Evolutionary conservation across 2,888 invertebrate genomes (phyloP), one percentile per base, ranked within the genome.

Genomic region (Artemia sp.): DNA sequence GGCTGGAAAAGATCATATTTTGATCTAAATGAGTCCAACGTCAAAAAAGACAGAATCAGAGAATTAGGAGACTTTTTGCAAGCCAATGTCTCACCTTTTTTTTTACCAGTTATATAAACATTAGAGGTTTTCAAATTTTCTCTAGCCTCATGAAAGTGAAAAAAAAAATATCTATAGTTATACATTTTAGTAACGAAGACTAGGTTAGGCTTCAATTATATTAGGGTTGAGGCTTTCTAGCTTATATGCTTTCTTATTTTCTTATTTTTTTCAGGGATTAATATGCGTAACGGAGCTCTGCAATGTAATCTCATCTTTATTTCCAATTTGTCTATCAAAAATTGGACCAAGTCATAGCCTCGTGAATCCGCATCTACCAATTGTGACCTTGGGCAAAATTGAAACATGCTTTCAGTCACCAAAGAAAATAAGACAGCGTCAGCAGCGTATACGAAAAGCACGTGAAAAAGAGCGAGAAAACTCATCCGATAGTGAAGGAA

Each of bases 261-360:
- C 10, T 8, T 10, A n/a, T 58, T 58, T 58, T 53, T 14, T 58
- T 58, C 64, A 58, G 64, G 64, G 64, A 19, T 24, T 58, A 9
- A 10, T 24, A 58, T 58, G 64, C 10, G 11, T 58, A n/a, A 58
- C 14, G 14, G 64, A 58, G 11, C 64, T 58, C 64, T 58, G 64
- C 64, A 58, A 58, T 24, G 64, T 58, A n/a, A 58, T 58, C 64
- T 19, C 64, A 8, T 58, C 64, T 9, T 58, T 58, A 58, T 58
- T 58, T 24, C 64, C 64, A 8, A 58, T 58, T 9, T 58, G 64
- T 58, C 14, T 58, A n/a, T 58, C 64, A 24, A n/a, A 24, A 8
- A n/a, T 58, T 58, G 14, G 24, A 24, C 24, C 64, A 10, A 58
- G 11, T 10, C 64, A 24, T 24, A 58, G 64, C 24, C 8, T n/a